A percentile compares a stretch with the other conserved stretches of the same genome.
Evolutionary conservation across 1,140 invertebrate genomes (phyloP).

Genomic region (Pectinophora gossypiella): DNA sequence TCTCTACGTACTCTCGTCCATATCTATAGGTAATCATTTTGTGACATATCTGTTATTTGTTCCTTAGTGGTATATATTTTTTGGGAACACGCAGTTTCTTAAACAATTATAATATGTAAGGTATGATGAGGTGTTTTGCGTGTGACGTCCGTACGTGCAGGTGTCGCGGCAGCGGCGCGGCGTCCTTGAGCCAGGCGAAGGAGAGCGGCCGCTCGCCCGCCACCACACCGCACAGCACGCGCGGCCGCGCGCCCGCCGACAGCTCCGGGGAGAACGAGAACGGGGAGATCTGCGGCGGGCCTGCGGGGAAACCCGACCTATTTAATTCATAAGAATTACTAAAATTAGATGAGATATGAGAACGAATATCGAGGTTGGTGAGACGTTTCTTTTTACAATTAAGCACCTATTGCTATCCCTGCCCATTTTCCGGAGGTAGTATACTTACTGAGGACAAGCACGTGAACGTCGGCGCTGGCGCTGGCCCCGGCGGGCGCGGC

Average conservation of each 20-base stretch:
- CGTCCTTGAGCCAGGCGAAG: slow-evolving; percentile 77
- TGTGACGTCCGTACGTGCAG: slow-evolving; percentile 68
- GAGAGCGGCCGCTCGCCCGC: slow-evolving; percentile 86
- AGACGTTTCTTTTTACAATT: no score
- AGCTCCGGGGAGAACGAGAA: slow-evolving; percentile 89
- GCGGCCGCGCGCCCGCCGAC: slow-evolving; percentile 88
- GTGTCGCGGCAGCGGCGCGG: slow-evolving; percentile 76
- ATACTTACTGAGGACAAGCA: slow-evolving; percentile 85
- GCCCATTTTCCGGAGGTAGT: no score
- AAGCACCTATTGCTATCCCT: no score
- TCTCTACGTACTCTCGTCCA: no score
- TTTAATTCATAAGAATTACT: no score
- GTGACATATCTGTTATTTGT: not conserved
- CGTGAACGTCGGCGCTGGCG: slow-evolving; percentile 80
- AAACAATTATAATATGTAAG: no score
- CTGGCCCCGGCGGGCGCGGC: slow-evolving; percentile 82
- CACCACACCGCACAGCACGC: slow-evolving; percentile 85
- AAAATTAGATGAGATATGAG: no score
- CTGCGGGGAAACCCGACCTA: slow-evolving; percentile 25
- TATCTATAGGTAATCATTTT: no score
- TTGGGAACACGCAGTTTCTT: no score
- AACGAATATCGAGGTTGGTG: no score
- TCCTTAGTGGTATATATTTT: no score
- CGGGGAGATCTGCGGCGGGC: slow-evolving; percentile 85
- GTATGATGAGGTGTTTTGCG: no score